Conservation (phyloP, 2,888 invertebrate genomes). For the Alcis repandata region DNA sequence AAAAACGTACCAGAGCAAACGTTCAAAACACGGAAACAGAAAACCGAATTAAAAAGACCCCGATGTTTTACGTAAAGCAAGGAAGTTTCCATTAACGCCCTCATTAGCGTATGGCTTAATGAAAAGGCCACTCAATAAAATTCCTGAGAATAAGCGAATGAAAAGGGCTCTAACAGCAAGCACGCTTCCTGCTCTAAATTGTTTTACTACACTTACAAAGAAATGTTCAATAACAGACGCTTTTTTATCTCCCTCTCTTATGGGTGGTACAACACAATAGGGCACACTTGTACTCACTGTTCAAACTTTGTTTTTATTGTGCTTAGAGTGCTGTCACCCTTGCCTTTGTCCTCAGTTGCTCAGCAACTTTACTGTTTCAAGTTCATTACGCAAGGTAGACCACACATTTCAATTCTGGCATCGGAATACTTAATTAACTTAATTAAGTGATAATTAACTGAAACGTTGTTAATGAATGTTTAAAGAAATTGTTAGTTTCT, state of each 20-base stretch:
- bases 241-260: constrained; percentile 27
- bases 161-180: constrained; percentile 49
- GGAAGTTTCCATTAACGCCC: constrained; percentile 73
- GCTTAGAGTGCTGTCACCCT: constrained; percentile 36
- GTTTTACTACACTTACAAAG: constrained; percentile 59
- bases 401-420: constrained; percentile 47
- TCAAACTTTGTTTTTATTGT: constrained; percentile 40
- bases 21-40: constrained; percentile 49
- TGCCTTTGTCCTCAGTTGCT: constrained; percentile 22
- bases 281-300: constrained; percentile 37
- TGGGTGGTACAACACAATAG: constrained; percentile 35
- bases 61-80: constrained; percentile 55
- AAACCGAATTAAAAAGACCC: constrained; percentile 55
- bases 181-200: constrained; percentile 54
- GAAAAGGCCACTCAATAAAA: constrained; percentile 71
- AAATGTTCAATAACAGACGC: constrained; percentile 51
- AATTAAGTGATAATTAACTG: constrained; percentile 59
- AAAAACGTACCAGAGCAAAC: constrained; percentile 41
- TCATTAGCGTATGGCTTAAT: constrained; percentile 71
- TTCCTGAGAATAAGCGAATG: constrained; percentile 50
- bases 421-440: constrained; percentile 53
- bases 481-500: constrained; percentile 47
- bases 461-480: constrained; percentile 54
- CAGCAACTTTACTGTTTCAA: constrained; percentile 27
- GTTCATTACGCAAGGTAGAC: constrained; percentile 39